A percentile compares a stretch with the other conserved stretches of the same genome.
Evolutionary conservation across 2,888 invertebrate genomes (phyloP).

Genomic region (Dicyrtoma fusca): DNA sequence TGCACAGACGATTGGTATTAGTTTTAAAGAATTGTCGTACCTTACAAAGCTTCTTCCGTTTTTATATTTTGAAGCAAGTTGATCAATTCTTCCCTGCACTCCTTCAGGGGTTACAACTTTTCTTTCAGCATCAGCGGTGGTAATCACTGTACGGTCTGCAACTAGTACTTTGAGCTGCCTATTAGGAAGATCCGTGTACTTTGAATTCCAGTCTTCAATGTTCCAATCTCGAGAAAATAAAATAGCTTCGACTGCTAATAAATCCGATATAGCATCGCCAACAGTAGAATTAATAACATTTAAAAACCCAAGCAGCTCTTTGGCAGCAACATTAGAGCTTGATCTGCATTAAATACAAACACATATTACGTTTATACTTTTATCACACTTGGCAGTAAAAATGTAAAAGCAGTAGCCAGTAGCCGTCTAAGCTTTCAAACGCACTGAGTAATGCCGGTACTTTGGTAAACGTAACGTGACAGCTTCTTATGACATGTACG

Average conservation of each 20-base stretch:
- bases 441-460: no score
- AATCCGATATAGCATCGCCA: conserved; percentile 95
- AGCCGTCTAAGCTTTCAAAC: no score
- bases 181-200: conserved; percentile 86
- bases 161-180: conserved; percentile 86
- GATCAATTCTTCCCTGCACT: conserved; percentile 79
- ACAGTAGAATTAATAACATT: conserved; percentile 92
- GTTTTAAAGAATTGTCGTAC: no score
- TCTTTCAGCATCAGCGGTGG: conserved; percentile 86
- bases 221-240: conserved; percentile 80
- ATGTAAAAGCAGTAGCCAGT: not conserved
- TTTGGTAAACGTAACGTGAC: no score
- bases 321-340: conserved; percentile 64
- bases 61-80: conserved; percentile 69
- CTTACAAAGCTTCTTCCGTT: conserved; percentile 84
- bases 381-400: not conserved
- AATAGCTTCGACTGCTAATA: conserved; percentile 90
- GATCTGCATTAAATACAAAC: conserved; percentile 2
- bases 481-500: no score
- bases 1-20: no score
- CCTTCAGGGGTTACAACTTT: conserved; percentile 73
- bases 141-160: conserved; percentile 79
- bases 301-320: conserved; percentile 70
- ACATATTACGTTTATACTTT: not conserved
- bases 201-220: conserved; percentile 75